phyloP scores from a whole-genome alignment of 1,140 invertebrate genomes.

The Calosoma granatense region DNA sequence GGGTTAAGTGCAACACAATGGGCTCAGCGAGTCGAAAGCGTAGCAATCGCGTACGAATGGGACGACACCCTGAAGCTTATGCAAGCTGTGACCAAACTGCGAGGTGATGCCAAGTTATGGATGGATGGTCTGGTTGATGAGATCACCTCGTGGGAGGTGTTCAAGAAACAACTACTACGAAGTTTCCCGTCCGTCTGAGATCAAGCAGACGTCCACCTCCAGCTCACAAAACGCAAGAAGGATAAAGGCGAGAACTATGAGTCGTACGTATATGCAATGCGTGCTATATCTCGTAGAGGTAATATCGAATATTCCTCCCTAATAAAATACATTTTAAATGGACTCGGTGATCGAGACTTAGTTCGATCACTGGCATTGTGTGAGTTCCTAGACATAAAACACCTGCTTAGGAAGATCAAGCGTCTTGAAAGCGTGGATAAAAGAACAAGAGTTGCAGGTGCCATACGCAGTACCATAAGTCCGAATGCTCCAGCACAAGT shows the following conservation, averaged over 20 bases:
- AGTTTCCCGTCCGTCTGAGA: background rate
- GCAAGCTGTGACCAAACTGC: too few relatives aligned
- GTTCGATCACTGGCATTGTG: background rate
- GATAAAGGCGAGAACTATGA: background rate
- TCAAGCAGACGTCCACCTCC: background rate
- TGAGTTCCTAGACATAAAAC: background rate
- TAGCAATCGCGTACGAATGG: background rate
- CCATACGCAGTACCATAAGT: background rate
- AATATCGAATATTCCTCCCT: background rate
- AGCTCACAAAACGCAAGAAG: background rate
- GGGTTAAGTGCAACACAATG: background rate
- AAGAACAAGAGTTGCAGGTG: background rate
- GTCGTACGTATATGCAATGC: background rate
- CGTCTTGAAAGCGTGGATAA: background rate
- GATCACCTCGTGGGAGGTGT: background rate
- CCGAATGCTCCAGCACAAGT: background rate
- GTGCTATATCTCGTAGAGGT: background rate
- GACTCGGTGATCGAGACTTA: background rate
- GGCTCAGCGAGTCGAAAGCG: background rate
- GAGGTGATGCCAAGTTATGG: background rate
- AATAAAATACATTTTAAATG: background rate
- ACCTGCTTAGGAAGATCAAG: background rate
- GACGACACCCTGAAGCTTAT: background rate
- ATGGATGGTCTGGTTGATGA: background rate
- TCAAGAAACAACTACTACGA: background rate